Conservation (phyloP, 1,140 invertebrate species). For the Paralvinella palmiformis region DNA sequence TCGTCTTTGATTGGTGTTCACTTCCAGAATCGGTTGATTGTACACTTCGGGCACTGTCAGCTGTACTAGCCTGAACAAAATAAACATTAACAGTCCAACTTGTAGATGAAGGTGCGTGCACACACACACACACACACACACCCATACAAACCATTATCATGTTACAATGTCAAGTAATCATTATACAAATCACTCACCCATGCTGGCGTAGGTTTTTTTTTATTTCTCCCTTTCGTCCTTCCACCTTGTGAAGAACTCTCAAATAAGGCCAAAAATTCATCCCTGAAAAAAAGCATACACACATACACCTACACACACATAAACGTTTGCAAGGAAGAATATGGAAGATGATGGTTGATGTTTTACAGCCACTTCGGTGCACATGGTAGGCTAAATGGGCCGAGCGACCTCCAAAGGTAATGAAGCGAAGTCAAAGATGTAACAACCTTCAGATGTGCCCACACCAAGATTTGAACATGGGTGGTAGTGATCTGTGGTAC, state of each 20-base stretch:
- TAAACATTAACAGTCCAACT: background rate
- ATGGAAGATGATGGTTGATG: no score
- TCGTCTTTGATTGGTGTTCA: background rate
- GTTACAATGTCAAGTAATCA: background rate
- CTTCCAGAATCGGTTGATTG: background rate
- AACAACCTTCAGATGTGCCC: no score
- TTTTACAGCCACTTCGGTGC: no score
- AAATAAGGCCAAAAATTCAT: conserved; percentile 45
- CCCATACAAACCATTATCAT: background rate
- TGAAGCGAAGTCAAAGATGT: no score
- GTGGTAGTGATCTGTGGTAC: no score
- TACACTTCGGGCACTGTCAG: background rate
- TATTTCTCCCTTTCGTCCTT: conserved; percentile 25
- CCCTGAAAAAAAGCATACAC: conserved; percentile 41
- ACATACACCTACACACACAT: no score
- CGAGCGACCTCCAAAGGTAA: no score
- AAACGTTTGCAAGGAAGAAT: no score
- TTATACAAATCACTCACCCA: conserved; percentile 4
- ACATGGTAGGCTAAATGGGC: no score
- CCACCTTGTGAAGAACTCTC: conserved; percentile 38
- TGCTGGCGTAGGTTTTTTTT: background rate
- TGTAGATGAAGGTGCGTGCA: background rate
- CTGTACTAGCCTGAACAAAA: background rate
- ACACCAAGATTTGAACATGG: no score
- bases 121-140: no score